Percentiles rank a stretch among this genome's conserved stretches.
Evolutionary conservation across 2,113 vertebrate genomes (phyloP).

Genomic region (Seriola rivoliana): DNA sequence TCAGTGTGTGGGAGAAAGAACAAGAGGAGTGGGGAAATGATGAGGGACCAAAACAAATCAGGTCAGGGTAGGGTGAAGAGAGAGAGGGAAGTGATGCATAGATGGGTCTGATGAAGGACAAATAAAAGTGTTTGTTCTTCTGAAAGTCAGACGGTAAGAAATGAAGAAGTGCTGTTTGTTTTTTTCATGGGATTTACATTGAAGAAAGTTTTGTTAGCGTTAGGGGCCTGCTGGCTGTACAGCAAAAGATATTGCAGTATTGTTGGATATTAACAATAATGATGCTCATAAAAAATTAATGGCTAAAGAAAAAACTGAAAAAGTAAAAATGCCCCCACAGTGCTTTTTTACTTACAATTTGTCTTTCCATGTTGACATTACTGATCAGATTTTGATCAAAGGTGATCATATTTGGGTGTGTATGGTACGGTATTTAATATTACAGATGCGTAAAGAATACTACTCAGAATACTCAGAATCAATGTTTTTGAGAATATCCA

Average conservation of each 20-base stretch:
- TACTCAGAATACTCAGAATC: no score
- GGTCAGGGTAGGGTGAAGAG: constrained; percentile 3
- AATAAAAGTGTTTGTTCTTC: constrained; percentile 53
- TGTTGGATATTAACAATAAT: not conserved
- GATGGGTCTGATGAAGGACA: constrained; percentile 47
- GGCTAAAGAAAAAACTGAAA: not conserved
- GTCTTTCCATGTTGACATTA: not conserved
- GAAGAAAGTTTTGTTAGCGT: not conserved
- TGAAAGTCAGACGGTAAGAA: constrained; percentile 43
- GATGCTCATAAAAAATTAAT: not conserved
- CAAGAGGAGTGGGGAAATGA: constrained; percentile 37
- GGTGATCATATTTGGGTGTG: not conserved
- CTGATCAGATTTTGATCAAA: not conserved
- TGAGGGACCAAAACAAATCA: constrained; percentile 59
- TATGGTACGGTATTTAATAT: not conserved
- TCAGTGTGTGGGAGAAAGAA: constrained; percentile 26
- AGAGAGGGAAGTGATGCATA: constrained; percentile 33
- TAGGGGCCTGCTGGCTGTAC: not conserved
- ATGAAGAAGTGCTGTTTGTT: not conserved
- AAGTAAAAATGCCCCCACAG: not conserved
- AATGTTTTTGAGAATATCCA: no score
- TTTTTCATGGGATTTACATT: constrained; percentile 15
- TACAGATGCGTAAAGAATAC: not conserved
- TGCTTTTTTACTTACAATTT: not conserved
- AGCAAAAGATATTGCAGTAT: not conserved